phyloP scores from a whole-genome alignment of 2,888 invertebrate species.

The Coecobrya sp. region DNA sequence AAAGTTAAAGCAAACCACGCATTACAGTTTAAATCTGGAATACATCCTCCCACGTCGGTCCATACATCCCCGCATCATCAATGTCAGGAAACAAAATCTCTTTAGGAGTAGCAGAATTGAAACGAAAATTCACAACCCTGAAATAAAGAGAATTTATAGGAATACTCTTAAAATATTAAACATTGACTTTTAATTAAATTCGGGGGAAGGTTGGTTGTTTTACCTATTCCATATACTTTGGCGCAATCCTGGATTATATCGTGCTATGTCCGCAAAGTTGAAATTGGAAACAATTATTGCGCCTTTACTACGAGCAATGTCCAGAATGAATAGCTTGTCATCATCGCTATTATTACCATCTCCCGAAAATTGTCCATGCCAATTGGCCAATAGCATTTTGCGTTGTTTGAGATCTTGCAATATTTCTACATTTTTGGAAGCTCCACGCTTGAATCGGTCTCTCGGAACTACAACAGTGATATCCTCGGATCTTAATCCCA shows the following conservation, averaged over 20 bases:
- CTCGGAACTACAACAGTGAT: conserved; percentile 9
- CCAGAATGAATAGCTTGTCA: conserved; percentile 14
- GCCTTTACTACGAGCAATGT: background rate
- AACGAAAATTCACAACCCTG: background rate
- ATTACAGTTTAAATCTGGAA: background rate
- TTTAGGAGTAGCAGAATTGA: background rate
- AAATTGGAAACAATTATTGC: conserved; percentile 9
- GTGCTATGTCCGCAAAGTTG: background rate
- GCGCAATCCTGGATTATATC: background rate
- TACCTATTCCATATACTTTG: background rate
- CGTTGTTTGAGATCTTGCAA: background rate
- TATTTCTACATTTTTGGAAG: conserved; percentile 9
- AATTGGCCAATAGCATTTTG: conserved; percentile 8
- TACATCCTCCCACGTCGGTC: conserved; percentile 2
- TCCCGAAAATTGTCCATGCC: background rate
- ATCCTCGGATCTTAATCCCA: background rate
- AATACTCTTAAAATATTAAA: no score
- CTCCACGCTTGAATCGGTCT: conserved; percentile 14
- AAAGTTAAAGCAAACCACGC: no score
- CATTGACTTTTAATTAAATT: no score
- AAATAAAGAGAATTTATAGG: background rate
- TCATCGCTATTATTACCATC: background rate
- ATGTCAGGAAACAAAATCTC: conserved; percentile 6
- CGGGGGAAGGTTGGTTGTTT: background rate
- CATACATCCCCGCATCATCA: conserved; percentile 5